Conservation (phyloP, 1,140 invertebrate genomes). For the Drosophila funebris region DNA sequence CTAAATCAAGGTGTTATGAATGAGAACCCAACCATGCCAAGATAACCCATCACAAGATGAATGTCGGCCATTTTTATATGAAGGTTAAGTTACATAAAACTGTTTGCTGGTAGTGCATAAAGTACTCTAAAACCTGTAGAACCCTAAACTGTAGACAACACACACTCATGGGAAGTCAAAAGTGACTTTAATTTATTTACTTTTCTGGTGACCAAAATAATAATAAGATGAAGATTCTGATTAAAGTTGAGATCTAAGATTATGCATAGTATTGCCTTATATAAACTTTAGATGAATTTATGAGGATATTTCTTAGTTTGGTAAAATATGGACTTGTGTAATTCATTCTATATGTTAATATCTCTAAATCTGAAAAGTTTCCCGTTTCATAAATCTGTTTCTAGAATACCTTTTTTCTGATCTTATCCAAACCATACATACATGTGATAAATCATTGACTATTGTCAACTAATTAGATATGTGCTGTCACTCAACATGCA, state of each 20-base stretch:
- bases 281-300: neutral
- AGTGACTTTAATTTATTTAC: constrained; percentile 20
- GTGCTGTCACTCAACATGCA: constrained; percentile 14
- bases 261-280: neutral
- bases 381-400: no score
- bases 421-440: no score
- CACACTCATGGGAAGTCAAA: constrained; percentile 26
- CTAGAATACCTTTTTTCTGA: no score
- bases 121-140: constrained; percentile 12
- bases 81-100: constrained; percentile 33
- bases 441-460: constrained; percentile 7
- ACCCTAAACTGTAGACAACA: neutral
- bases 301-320: neutral
- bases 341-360: no score
- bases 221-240: neutral
- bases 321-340: no score
- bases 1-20: constrained; percentile 64
- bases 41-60: constrained; percentile 20
- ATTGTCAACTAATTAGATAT: constrained; percentile 7
- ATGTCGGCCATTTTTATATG: constrained; percentile 4
- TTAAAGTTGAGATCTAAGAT: constrained; percentile 9
- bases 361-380: no score
- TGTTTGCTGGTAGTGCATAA: constrained; percentile 4
- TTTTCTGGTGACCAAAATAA: neutral
- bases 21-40: constrained; percentile 1